Conservation (phyloP, 2,113 vertebrate species). For the Heptranchias perlo region DNA sequence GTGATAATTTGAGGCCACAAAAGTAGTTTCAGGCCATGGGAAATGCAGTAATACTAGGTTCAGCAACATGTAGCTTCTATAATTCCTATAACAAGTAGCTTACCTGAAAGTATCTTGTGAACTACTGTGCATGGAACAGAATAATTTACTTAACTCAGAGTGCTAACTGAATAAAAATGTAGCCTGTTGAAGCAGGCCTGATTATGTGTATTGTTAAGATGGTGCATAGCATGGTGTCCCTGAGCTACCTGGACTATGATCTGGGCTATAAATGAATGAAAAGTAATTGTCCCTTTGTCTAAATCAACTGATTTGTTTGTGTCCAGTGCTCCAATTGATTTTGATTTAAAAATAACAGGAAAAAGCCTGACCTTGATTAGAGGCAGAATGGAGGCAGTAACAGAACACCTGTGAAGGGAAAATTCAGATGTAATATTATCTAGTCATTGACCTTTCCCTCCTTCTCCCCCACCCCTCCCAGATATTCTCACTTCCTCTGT, state of each 20-base stretch:
- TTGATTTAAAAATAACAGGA: neutral
- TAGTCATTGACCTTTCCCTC: no score
- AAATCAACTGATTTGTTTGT: neutral
- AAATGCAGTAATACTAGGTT: no score
- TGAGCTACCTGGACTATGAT: neutral
- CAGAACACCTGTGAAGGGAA: neutral
- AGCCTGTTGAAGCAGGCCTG: neutral
- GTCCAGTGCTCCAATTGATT: neutral
- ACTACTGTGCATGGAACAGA: no score
- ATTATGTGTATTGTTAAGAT: neutral
- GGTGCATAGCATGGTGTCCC: neutral
- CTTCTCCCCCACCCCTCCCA: neutral
- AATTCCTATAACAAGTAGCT: no score
- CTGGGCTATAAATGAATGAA: neutral
- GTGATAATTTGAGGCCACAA: no score
- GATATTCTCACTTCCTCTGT: neutral
- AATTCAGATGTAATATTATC: neutral
- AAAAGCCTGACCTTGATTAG: neutral
- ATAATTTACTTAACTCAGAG: neutral
- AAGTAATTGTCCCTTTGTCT: neutral
- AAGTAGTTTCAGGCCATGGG: no score
- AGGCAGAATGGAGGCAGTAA: neutral
- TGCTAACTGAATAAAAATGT: neutral
- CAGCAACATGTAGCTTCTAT: no score
- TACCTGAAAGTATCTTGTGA: no score